These are phyloP conservation scores for Sturnira hondurensis DNA, from an alignment of 2,113 vertebrate species.

Conservation along the genomic window DNA sequence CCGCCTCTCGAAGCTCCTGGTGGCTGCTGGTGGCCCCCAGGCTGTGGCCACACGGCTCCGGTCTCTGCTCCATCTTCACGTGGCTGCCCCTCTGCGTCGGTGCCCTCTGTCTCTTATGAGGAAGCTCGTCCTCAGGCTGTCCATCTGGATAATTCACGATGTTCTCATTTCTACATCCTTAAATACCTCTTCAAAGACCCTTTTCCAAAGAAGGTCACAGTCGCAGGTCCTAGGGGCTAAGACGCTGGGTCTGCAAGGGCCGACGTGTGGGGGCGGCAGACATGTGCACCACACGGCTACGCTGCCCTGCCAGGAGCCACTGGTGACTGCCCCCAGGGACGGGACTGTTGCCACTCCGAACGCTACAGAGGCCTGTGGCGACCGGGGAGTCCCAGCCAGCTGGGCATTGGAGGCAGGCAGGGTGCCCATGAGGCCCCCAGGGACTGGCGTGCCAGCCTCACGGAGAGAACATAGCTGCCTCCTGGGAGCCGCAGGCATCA, in stretches of 20 bases:
- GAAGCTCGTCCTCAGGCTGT: neutral
- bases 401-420: too few species aligned
- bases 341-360: neutral
- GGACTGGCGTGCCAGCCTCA: rapidly evolving
- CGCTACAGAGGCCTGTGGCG: neutral
- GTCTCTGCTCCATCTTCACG: rapidly evolving
- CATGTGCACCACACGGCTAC: neutral
- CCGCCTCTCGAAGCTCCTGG: neutral
- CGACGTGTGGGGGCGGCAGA: neutral
- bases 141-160: neutral
- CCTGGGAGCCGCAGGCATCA: neutral
- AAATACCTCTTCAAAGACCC: neutral
- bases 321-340: neutral
- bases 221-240: neutral
- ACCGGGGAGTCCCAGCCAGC: neutral
- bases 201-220: neutral
- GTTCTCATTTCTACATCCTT: neutral
- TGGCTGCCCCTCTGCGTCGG: neutral
- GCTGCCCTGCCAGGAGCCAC: too few species aligned
- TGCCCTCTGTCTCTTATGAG: neutral
- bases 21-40: rapidly evolving
- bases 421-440: neutral
- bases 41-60: neutral
- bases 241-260: neutral
- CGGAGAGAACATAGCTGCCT: neutral